Percentiles rank a stretch among this genome's conserved stretches.
These are phyloP conservation scores for Lampris megalopsis DNA, from an alignment of 2,113 vertebrate species.

Conservation along the genomic window DNA sequence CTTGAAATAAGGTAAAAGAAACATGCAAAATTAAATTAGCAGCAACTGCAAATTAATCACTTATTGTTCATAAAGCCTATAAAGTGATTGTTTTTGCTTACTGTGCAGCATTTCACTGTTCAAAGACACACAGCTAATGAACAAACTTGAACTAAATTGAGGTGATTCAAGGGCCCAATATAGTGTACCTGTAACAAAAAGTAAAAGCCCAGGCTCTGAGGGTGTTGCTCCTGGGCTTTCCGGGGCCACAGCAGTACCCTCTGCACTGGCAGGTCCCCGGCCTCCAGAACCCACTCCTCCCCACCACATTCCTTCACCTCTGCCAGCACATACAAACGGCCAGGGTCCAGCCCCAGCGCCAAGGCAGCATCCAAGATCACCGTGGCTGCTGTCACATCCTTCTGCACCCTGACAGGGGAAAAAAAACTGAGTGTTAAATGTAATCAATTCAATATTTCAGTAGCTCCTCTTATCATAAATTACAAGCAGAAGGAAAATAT, in stretches of 20 bases:
- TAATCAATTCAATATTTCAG: not conserved
- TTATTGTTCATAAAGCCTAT: not conserved
- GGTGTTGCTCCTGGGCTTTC: constrained; percentile 91
- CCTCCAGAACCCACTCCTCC: constrained; percentile 96
- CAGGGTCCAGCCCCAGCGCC: constrained; percentile 85
- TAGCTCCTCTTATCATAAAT: not conserved
- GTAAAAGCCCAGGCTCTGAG: constrained; percentile 91
- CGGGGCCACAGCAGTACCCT: constrained; percentile 95
- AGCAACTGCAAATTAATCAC: not conserved
- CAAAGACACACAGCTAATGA: not conserved
- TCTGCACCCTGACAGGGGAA: constrained; percentile 83
- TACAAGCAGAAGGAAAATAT: too few species aligned
- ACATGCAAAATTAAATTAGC: not conserved
- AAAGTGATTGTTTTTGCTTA: not conserved
- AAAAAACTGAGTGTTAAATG: not conserved
- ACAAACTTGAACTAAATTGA: not conserved
- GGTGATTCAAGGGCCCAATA: not conserved
- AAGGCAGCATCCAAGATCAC: constrained; percentile 87
- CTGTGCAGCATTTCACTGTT: not conserved
- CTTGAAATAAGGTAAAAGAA: too few species aligned
- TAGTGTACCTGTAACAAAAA: constrained; percentile 88
- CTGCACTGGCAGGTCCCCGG: constrained; percentile 91
- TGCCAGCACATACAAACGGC: constrained; percentile 89
- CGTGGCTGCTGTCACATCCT: constrained; percentile 89
- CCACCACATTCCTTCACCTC: constrained; percentile 97